Conservation (phyloP, 1,140 invertebrate species). For the Papilio glaucus region DNA sequence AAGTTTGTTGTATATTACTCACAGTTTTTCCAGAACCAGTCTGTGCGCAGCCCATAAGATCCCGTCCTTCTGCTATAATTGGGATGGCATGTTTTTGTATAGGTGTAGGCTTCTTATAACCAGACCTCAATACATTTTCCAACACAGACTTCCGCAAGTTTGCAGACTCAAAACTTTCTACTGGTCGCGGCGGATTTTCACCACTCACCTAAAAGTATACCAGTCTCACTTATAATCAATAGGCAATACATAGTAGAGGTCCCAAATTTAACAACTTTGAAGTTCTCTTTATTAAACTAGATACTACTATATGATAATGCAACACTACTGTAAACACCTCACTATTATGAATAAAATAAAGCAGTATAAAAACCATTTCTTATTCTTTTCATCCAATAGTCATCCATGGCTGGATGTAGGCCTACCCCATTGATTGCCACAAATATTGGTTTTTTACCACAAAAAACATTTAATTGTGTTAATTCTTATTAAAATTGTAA, state of each 20-base stretch:
- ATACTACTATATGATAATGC: no score
- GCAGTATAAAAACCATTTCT: no score
- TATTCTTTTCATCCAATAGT: no score
- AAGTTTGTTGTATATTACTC: conserved; percentile 39
- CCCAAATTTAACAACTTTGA: background rate
- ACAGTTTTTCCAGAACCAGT: conserved; percentile 98
- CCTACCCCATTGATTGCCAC: no score
- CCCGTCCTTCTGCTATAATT: conserved; percentile 89
- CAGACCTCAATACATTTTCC: conserved; percentile 91
- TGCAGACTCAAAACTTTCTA: conserved; percentile 89
- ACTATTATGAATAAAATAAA: no score
- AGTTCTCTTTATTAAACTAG: background rate
- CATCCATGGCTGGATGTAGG: no score
- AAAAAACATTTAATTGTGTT: no score
- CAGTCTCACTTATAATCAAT: background rate
- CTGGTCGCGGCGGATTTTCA: conserved; percentile 86
- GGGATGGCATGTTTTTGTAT: conserved; percentile 97
- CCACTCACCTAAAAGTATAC: conserved; percentile 84
- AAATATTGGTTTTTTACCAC: no score
- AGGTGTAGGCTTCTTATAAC: conserved; percentile 95
- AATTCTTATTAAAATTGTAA: no score
- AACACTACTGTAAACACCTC: no score
- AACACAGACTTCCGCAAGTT: conserved; percentile 87
- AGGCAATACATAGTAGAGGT: background rate
- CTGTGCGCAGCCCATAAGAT: conserved; percentile 98